Evolutionary conservation across 2,888 invertebrate genomes (phyloP).

Genomic region (Ophraella communa): DNA sequence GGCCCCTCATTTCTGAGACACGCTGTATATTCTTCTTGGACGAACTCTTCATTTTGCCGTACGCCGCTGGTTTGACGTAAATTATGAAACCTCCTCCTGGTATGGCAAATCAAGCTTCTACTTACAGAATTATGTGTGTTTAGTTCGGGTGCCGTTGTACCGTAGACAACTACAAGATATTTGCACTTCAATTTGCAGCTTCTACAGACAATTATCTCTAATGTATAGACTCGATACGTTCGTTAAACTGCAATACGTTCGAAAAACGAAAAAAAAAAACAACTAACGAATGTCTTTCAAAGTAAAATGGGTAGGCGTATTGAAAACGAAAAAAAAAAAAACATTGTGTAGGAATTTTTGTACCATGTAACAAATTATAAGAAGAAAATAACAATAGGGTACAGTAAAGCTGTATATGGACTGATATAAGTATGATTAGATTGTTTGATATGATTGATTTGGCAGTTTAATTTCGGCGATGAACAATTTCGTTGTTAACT

Average conservation of each 20-base stretch:
- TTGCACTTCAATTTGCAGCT: constrained; percentile 18
- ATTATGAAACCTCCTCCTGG: not conserved
- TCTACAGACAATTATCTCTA: constrained; percentile 16
- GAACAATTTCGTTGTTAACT: no score
- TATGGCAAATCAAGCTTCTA: constrained; percentile 23
- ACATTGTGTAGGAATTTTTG: no score
- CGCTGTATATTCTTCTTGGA: not conserved
- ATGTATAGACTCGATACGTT: not conserved
- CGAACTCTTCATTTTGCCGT: no score
- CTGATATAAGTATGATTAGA: no score
- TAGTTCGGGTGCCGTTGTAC: constrained; percentile 31
- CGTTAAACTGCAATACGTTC: not conserved
- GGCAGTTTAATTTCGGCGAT: no score
- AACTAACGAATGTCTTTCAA: not conserved
- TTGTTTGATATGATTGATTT: no score
- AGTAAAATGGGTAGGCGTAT: not conserved
- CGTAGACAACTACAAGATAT: constrained; percentile 22
- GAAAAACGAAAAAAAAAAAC: no score
- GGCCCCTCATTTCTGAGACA: no score
- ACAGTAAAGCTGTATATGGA: no score
- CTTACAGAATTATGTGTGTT: constrained; percentile 23
- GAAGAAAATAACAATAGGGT: no score
- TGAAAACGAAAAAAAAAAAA: no score
- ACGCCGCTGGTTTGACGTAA: not conserved
- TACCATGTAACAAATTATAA: no score